Evolutionary conservation across 2,113 vertebrate species (phyloP).

Genomic region (Eudyptes chrysolophus): DNA sequence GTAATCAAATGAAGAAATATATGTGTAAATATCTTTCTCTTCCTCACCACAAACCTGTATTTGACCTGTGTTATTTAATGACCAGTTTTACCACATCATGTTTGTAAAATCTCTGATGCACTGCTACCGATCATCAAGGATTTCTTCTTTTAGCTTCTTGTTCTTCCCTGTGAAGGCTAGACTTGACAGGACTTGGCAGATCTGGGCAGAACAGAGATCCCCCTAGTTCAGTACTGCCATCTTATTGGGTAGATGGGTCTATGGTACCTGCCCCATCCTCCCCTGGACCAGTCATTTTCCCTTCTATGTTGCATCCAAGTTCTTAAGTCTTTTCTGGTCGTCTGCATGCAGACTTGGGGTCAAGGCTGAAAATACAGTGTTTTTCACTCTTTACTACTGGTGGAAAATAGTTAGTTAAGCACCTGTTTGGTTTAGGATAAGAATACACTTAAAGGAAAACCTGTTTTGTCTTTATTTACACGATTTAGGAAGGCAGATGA

Average conservation of each 20-base stretch:
- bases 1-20: background rate
- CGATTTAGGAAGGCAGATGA: background rate
- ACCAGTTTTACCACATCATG: background rate
- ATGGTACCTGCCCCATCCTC: background rate
- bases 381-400: background rate
- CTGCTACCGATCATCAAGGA: background rate
- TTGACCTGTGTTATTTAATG: background rate
- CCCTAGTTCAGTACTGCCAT: background rate
- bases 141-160: background rate
- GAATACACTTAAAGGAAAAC: background rate
- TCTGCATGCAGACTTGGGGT: background rate
- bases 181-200: background rate
- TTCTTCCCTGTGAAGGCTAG: background rate
- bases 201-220: background rate
- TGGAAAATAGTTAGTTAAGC: background rate
- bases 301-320: background rate
- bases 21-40: background rate
- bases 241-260: rapidly evolving
- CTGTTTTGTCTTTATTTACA: background rate
- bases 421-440: background rate
- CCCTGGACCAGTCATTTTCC: rapidly evolving
- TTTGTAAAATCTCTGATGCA: background rate
- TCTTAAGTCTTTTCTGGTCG: background rate
- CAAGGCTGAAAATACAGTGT: background rate
- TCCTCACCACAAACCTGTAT: background rate